Evolutionary conservation across 2,888 invertebrate species (phyloP).

Genomic region (Anarsia innoxiella): DNA sequence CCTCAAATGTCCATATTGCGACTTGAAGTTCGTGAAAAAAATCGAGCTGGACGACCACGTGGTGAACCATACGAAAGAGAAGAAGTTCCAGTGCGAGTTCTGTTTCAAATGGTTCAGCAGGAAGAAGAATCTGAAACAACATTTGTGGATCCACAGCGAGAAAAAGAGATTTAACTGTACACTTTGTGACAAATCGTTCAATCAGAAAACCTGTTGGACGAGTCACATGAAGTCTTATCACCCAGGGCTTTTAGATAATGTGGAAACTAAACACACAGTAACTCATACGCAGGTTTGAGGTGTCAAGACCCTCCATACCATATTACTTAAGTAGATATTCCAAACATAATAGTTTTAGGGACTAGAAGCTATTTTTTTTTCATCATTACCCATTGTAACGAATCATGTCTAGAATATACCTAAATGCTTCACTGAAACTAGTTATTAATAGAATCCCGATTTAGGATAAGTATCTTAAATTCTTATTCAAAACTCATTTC

Average conservation of each 20-base stretch:
- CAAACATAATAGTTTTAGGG: too few species aligned
- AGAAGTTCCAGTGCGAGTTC: constrained; percentile 12
- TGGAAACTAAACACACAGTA: not conserved
- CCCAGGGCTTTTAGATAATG: too few species aligned
- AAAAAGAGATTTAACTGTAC: not conserved
- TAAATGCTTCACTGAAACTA: too few species aligned
- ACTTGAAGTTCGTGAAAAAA: not conserved
- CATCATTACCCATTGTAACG: too few species aligned
- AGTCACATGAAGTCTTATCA: not conserved
- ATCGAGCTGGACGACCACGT: not conserved
- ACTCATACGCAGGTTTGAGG: too few species aligned
- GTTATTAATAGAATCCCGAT: too few species aligned
- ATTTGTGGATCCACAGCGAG: constrained; percentile 15
- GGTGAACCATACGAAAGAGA: constrained; percentile 5
- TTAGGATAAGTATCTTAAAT: too few species aligned
- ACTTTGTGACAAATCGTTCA: not conserved
- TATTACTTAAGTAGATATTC: too few species aligned
- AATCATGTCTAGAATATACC: too few species aligned
- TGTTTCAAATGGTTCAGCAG: constrained; percentile 1
- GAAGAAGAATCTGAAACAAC: constrained; percentile 12
- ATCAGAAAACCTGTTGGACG: not conserved
- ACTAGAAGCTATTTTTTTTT: too few species aligned
- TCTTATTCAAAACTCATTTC: too few species aligned
- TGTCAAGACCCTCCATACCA: too few species aligned
- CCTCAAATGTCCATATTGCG: constrained; percentile 1